Conservation (phyloP, 2,797 vertebrate genomes). For the Holocentrus rufus region DNA sequence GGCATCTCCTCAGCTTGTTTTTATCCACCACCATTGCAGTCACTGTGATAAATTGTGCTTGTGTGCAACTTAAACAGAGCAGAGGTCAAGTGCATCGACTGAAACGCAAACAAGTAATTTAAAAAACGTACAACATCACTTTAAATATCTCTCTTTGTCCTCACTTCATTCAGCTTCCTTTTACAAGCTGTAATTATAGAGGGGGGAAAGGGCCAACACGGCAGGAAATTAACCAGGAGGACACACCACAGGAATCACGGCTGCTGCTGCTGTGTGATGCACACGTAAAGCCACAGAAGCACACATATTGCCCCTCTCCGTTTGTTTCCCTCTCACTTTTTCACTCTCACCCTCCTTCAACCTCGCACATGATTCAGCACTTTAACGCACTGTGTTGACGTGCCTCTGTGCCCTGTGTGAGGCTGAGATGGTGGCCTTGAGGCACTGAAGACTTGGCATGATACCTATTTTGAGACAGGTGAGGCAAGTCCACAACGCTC, state of each 20-base stretch:
- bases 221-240: conserved; percentile 59
- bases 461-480: conserved; percentile 54
- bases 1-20: background rate
- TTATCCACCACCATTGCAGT: background rate
- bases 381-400: conserved; percentile 31
- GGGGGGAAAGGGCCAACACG: conserved; percentile 27
- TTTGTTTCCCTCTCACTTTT: conserved; percentile 21
- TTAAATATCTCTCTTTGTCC: conserved; percentile 10
- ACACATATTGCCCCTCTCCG: conserved; percentile 15
- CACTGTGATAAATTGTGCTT: conserved; percentile 14
- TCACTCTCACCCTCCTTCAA: conserved; percentile 32
- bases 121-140: conserved; percentile 7
- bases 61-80: conserved; percentile 12
- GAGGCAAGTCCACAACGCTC: conserved; percentile 59
- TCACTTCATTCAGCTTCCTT: conserved; percentile 24
- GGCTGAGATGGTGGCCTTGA: conserved; percentile 44
- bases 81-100: background rate
- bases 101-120: conserved; percentile 16
- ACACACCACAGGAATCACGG: conserved; percentile 30
- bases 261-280: conserved; percentile 15
- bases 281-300: conserved; percentile 11
- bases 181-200: conserved; percentile 62
- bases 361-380: conserved; percentile 59
- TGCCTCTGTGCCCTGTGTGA: conserved; percentile 60
- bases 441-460: conserved; percentile 55